These are phyloP conservation scores for Erebia aethiops DNA, from an alignment of 2,888 invertebrate species.

Conservation along the genomic window DNA sequence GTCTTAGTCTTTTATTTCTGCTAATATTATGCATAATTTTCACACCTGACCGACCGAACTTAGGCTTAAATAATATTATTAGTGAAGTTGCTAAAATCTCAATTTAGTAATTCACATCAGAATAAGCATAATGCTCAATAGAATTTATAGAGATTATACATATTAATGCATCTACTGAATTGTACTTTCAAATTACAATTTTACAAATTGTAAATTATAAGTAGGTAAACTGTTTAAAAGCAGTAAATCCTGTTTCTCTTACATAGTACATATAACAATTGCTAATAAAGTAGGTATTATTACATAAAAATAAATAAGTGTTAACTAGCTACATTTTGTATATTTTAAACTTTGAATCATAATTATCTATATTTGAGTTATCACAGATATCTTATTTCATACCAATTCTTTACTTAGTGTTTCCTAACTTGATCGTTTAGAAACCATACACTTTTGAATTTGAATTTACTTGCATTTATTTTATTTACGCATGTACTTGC, in stretches of 20 bases:
- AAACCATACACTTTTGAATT: too few species aligned
- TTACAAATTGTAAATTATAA: not conserved
- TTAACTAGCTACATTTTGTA: slow-evolving; percentile 10
- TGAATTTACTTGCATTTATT: too few species aligned
- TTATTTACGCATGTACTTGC: too few species aligned
- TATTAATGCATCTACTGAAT: too few species aligned
- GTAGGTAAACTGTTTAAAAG: not conserved
- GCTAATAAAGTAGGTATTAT: not conserved
- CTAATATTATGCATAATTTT: too few species aligned
- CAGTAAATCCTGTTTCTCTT: not conserved
- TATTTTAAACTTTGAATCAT: slow-evolving; percentile 51
- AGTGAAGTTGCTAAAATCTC: too few species aligned
- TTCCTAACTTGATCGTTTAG: not conserved
- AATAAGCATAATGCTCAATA: not conserved
- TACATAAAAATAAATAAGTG: slow-evolving; percentile 24
- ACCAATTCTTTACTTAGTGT: not conserved
- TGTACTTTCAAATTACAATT: too few species aligned
- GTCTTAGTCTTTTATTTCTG: too few species aligned
- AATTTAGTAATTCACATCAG: not conserved
- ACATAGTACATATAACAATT: slow-evolving; percentile 1
- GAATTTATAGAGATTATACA: too few species aligned
- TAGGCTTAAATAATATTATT: too few species aligned
- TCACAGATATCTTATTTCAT: slow-evolving; percentile 54
- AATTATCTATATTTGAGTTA: slow-evolving; percentile 45
- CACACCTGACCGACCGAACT: too few species aligned